Evolutionary conservation across 1,140 invertebrate species (phyloP).

Genomic region (Papilio helenus): DNA sequence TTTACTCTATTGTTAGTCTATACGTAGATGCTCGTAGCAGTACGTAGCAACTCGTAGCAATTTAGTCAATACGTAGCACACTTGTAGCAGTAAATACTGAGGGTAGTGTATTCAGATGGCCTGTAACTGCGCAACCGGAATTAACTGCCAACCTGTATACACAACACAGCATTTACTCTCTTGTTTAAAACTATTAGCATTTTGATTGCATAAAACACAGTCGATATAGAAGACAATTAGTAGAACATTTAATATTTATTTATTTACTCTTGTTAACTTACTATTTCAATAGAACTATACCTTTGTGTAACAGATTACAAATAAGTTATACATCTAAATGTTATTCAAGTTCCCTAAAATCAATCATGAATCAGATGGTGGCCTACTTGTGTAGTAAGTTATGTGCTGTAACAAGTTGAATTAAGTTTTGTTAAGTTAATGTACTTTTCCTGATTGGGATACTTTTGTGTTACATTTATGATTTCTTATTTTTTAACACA

Average conservation of each 20-base stretch:
- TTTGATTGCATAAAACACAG: not conserved
- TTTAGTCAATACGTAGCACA: constrained; percentile 9
- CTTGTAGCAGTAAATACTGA: constrained; percentile 1
- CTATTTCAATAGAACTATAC: not conserved
- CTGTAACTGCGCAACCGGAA: not conserved
- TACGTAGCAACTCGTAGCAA: constrained; percentile 3
- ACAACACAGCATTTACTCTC: not conserved
- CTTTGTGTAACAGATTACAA: not conserved
- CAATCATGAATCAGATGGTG: constrained; percentile 23
- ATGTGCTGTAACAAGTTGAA: not conserved
- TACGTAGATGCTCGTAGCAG: not conserved
- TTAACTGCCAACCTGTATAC: constrained; percentile 18
- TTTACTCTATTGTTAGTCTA: not conserved
- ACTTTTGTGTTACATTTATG: not conserved
- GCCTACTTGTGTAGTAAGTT: constrained; percentile 8
- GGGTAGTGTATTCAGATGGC: constrained; percentile 4
- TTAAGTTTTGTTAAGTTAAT: constrained; percentile 14
- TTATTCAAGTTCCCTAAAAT: not conserved
- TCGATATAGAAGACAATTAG: not conserved
- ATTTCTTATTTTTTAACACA: not conserved
- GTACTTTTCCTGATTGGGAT: not conserved
- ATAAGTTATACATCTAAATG: constrained; percentile 6
- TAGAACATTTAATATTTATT: not conserved
- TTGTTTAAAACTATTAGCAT: constrained; percentile 16
- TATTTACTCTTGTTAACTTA: no score